Percentiles rank a stretch among this genome's conserved stretches.
phyloP scores from a whole-genome alignment of 2,888 invertebrate genomes.

The Agrochola lychnidis region DNA sequence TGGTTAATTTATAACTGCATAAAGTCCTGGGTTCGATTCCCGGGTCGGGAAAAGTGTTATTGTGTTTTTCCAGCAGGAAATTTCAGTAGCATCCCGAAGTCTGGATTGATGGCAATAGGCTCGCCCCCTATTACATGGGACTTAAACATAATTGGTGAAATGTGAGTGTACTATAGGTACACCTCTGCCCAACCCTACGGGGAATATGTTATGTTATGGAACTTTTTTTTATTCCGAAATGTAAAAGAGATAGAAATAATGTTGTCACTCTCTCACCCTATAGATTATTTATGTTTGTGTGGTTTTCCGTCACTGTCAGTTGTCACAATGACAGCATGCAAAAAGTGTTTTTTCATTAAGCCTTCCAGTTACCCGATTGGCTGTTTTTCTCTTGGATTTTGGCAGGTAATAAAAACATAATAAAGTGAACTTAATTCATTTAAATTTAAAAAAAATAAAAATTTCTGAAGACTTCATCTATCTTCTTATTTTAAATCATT shows the following conservation, averaged over 20 bases:
- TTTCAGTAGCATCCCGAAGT: not conserved
- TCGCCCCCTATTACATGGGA: not conserved
- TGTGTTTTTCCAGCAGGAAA: not conserved
- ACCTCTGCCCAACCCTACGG: not conserved
- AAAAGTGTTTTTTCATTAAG: conserved; percentile 35
- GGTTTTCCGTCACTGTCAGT: conserved; percentile 49
- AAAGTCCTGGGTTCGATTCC: not conserved
- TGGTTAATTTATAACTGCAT: not conserved
- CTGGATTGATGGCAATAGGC: not conserved
- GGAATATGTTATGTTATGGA: no score
- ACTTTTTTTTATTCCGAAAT: not conserved
- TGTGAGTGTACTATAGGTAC: not conserved
- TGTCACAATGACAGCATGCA: conserved; percentile 56
- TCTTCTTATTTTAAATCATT: not conserved
- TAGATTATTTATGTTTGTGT: conserved; percentile 56
- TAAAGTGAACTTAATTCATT: not conserved
- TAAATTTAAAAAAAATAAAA: not conserved
- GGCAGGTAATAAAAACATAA: not conserved
- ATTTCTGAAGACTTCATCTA: not conserved
- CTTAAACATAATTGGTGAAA: not conserved
- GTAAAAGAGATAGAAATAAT: conserved; percentile 29
- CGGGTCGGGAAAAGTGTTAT: not conserved
- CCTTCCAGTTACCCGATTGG: conserved; percentile 53
- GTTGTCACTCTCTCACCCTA: conserved; percentile 46
- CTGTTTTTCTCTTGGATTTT: conserved; percentile 24